Base-by-base conservation (phyloP, 1,140 invertebrate species). In the Drosophila prosaltans region DNA sequence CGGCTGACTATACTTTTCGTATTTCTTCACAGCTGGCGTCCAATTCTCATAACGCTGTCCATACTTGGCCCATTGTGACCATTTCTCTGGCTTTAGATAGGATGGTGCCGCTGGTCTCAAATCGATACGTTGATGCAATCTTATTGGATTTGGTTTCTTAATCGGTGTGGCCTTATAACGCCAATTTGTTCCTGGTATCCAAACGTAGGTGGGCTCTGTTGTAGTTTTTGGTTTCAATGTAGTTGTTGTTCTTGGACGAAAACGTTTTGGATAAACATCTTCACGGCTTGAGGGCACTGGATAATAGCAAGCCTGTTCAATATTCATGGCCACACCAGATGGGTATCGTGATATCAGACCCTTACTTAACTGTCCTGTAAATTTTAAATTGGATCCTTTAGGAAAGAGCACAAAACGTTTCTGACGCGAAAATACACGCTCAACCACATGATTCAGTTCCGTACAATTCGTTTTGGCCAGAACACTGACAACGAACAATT, bases 361-460 rank as follows among this genome's bases (percentile, higher is more conserved):
- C 36, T 91, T 91, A 21, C 77, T 80, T 0, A 92, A 21, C 4
- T 72, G 68, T 8, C 80, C 59, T 0, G 91, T 92, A 28, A 91
- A 91, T 51, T 92, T 92, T 0, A 91, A 41, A 65, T 81, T 72
- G 2, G 83, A 74, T 2, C 84, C 84, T 24, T 84, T 78, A 0
- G 90, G 84, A 28, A 91, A 89, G 0, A 92, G 10, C 4, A 92
- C 65, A 68, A 91, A 92, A 3, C 91, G 81, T 60, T 91, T 91
- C 3, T 69, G 70, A 0, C 91, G 79, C 9, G 84, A 89, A 57
- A 92, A 91, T 16, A 92, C 75, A 5, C 91, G 77, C 2, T 92
- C 84, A 26, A 91, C 58, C 0, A 71, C 76, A 67, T 81, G 73
- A 43, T 74, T 78, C 0, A 91, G 32, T 24, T 78, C 48, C 0